phyloP scores from a whole-genome alignment of 2,113 vertebrate genomes.

The Pantherophis guttatus region DNA sequence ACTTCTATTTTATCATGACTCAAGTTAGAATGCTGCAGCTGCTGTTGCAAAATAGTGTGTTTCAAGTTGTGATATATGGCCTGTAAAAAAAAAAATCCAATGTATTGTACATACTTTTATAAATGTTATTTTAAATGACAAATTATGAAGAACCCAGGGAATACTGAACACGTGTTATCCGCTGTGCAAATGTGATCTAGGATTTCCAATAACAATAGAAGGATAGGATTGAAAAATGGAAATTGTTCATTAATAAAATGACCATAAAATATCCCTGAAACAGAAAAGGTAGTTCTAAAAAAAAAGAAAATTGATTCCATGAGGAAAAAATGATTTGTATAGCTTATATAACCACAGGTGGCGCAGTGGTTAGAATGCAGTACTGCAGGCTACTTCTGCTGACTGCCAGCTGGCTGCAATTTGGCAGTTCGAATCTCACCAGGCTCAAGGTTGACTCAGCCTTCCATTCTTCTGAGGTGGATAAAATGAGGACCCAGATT shows the following conservation, averaged over 20 bases:
- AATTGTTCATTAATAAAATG: not conserved
- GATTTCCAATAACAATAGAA: not conserved
- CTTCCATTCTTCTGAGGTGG: too few relatives aligned
- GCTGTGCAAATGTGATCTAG: not conserved
- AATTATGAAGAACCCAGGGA: not conserved
- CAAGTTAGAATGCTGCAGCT: constrained; percentile 82
- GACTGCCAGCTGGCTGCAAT: too few relatives aligned
- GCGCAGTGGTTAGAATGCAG: too few relatives aligned
- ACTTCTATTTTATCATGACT: constrained; percentile 81
- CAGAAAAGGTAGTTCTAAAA: not conserved
- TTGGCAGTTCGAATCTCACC: too few relatives aligned
- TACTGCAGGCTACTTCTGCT: too few relatives aligned
- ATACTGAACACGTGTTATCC: not conserved
- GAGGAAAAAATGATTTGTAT: not conserved
- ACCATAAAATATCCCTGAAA: not conserved
- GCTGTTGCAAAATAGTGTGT: constrained; percentile 81
- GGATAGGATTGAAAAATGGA: not conserved
- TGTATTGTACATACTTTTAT: not conserved
- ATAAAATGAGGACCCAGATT: too few relatives aligned
- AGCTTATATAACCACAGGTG: not conserved
- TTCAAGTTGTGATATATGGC: constrained; percentile 91
- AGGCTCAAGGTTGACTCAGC: too few relatives aligned
- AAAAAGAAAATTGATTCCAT: not conserved
- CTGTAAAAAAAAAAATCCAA: constrained; percentile 59
- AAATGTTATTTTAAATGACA: not conserved